Evolutionary conservation across 2,113 vertebrate species (phyloP), one percentile per base, ranked within the genome.

Genomic region (Phalacrocorax aristotelis): DNA sequence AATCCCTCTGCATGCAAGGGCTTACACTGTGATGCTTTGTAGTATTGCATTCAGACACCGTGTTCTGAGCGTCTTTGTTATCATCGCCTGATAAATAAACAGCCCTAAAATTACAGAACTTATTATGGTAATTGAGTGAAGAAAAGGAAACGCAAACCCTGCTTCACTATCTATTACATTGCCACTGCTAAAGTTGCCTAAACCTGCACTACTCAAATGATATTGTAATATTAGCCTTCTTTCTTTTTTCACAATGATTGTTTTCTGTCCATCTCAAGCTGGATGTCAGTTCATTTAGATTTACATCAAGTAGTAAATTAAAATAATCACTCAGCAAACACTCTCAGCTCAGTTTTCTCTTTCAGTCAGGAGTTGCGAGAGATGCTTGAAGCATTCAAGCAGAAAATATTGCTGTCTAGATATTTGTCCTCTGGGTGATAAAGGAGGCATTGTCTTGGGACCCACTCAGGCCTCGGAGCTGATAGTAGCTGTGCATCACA

Each of bases 291-390:
- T 99, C 99, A 99, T 99, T 99, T 99, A 99, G 98, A 99, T 99
- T 99, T 99, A 99, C 99, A 99, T 99, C 98, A 98, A 98, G 98
- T 98, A 98, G 98, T 99, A 99, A 99, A 99, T 99, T 99, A 99
- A 98, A 99, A 99, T 99, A 99, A 99, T 99, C 99, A 99, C 98
- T 99, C 98, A 98, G 97, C 98, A 98, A 99, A 98, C 98, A 99
- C 98, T 98, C 98, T 84, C 94, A 96, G 97, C 98, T 98, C 98
- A 98, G 97, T 98, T 98, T 98, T 98, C 97, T 96, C 98, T 98
- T 98, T 97, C 98, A 98, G 98, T 97, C 98, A 98, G 98, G 98
- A 99, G 98, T 98, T 98, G 98, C 80, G 49, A 91, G 97, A 98
- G 98, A 98, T 98, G 98, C 98, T 99, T 97, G 97, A 98, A 98